Evolutionary conservation across 2,113 vertebrate genomes (phyloP).

Genomic region (Sander vitreus): DNA sequence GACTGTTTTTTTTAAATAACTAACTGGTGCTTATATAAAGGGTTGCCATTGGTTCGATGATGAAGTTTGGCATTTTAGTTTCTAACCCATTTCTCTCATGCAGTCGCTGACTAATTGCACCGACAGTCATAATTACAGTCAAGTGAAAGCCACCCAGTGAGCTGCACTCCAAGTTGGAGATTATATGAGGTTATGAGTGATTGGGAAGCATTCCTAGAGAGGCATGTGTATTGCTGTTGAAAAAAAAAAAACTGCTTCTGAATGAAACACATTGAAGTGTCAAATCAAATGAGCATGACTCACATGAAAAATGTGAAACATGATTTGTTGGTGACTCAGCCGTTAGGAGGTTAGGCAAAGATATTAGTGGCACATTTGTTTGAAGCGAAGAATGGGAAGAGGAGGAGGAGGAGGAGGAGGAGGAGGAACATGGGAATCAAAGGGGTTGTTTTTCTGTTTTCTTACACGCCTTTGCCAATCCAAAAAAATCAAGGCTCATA

Average conservation of each 20-base stretch:
- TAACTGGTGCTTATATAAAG: constrained; percentile 25
- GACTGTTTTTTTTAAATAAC: constrained; percentile 30
- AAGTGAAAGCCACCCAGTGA: constrained; percentile 40
- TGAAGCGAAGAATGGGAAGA: constrained; percentile 43
- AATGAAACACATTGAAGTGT: constrained; percentile 38
- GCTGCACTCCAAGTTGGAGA: constrained; percentile 19
- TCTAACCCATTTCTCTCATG: constrained; percentile 14
- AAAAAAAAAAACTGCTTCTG: not conserved
- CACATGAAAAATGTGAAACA: constrained; percentile 28
- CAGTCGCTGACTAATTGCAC: constrained; percentile 30
- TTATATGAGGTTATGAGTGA: constrained; percentile 32
- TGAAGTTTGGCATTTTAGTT: constrained; percentile 21
- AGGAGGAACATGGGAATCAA: constrained; percentile 21
- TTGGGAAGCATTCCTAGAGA: constrained; percentile 21
- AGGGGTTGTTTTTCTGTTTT: constrained; percentile 41
- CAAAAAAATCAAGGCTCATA: constrained; percentile 40
- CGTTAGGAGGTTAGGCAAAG: constrained; percentile 18
- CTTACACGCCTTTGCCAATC: constrained; percentile 19
- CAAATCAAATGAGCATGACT: constrained; percentile 41
- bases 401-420: not conserved
- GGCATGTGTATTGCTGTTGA: not conserved
- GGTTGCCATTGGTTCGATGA: constrained; percentile 5
- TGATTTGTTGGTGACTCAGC: constrained; percentile 35
- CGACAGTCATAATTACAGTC: constrained; percentile 20
- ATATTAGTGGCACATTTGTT: constrained; percentile 60